Evolutionary conservation across 2,797 vertebrate species (phyloP), one percentile per base, ranked within the genome.

Genomic region (Acipenser oxyrinchus): DNA sequence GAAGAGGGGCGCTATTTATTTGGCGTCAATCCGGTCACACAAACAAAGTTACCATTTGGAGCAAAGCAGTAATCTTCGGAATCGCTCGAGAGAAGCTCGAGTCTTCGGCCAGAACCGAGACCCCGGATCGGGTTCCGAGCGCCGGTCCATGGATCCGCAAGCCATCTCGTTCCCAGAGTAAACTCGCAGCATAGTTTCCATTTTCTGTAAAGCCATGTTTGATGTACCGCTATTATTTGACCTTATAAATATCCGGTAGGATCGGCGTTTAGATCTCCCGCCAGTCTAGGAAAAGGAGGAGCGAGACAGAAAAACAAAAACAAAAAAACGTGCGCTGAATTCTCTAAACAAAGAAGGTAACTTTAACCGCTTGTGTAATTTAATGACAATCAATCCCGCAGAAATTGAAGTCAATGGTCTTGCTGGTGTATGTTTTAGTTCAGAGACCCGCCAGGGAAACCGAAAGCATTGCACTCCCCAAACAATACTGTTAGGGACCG

Each of bases 31-130:
- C 52, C 9, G 52, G 52, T 9, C 52, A 5, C 2, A 8, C 6
- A 12, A 12, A 53, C 9, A 8, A 68, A 52, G 59, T 68, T 67
- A 90, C 89, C 87, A 89, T 82, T 84, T 87, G 5, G 83, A 83
- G 71, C 86, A 90, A 63, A 87, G 74, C 0, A 88, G 69, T 23
- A 87, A 73, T 2, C 64, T 72, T 55, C 86, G 72, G 58, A 90
- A 89, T 15, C 80, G 77, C 7, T 73, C 72, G 0, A 81, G 72
- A 0, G 87, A 82, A 48, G 82, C 73, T 52, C 76, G 86, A 0
- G 80, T 90, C 57, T 77, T 82, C 10, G 65, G 71, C 86, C 84
- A 89, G 15, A 8, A 18, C 11, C 7, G 18, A 1, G 68, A 65
- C 1, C 58, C 12, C 1, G 60, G 66, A 7, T 70, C 66, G 0